Evolutionary conservation across 1,140 invertebrate genomes (phyloP).

Genomic region (Drosophila kanapiae): DNA sequence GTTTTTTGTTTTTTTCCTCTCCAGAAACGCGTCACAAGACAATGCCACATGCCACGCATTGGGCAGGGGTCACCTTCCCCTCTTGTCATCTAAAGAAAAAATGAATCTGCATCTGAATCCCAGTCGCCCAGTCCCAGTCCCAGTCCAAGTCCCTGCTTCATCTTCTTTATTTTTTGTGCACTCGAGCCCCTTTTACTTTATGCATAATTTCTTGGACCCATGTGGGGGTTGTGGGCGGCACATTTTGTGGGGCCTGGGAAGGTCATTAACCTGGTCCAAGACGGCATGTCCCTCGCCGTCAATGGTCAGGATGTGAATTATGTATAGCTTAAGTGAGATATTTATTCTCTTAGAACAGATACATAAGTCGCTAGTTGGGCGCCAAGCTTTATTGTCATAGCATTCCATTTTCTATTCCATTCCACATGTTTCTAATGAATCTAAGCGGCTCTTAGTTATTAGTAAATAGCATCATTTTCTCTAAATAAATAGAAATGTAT

Average conservation of each 20-base stretch:
- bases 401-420: background rate
- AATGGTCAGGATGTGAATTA: constrained; percentile 38
- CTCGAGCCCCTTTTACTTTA: constrained; percentile 74
- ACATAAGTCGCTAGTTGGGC: background rate
- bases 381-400: background rate
- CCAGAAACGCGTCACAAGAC: constrained; percentile 19
- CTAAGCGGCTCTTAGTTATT: too few species aligned
- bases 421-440: background rate
- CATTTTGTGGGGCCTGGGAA: constrained; percentile 19
- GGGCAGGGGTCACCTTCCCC: constrained; percentile 67
- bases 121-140: constrained; percentile 5
- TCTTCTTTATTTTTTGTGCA: constrained; percentile 76
- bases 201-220: constrained; percentile 75
- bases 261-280: constrained; percentile 37
- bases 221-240: constrained; percentile 12
- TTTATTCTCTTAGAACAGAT: background rate
- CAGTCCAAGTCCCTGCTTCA: constrained; percentile 32
- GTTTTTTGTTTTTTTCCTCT: background rate
- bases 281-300: background rate
- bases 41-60: constrained; percentile 51
- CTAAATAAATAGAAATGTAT: too few species aligned
- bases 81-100: constrained; percentile 24
- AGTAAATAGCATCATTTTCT: too few species aligned
- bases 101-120: constrained; percentile 21
- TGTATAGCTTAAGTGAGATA: constrained; percentile 3